phyloP scores from a whole-genome alignment of 1,140 invertebrate species.

The Macrocentrus cingulum region DNA sequence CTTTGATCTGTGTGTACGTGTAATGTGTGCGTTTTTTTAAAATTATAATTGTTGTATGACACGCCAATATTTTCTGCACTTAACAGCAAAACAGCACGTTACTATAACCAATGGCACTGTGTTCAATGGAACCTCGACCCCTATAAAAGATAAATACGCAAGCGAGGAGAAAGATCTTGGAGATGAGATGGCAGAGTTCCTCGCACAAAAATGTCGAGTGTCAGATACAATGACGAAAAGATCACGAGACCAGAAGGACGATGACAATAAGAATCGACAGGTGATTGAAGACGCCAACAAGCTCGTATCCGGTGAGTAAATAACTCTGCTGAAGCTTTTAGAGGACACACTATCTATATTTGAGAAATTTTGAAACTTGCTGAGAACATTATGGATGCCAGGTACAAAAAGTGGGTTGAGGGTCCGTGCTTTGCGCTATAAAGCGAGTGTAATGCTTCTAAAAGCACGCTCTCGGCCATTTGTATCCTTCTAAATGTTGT shows the following conservation, averaged over 20 bases:
- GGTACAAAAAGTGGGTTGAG: slow-evolving; percentile 45
- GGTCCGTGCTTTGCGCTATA: slow-evolving; percentile 47
- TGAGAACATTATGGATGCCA: too few relatives aligned
- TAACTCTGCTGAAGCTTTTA: neutral
- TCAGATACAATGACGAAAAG: slow-evolving; percentile 52
- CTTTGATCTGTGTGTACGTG: too few relatives aligned
- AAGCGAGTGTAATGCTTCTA: slow-evolving; percentile 6
- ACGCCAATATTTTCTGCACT: slow-evolving; percentile 43
- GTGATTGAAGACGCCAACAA: slow-evolving; percentile 54
- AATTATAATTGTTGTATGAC: slow-evolving; percentile 6
- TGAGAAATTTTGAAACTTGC: too few relatives aligned
- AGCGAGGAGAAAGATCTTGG: slow-evolving; percentile 57
- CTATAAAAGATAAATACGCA: slow-evolving; percentile 58
- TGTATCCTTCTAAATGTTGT: slow-evolving; percentile 19
- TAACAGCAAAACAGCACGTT: slow-evolving; percentile 56
- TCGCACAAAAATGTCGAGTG: slow-evolving; percentile 51
- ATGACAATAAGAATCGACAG: slow-evolving; percentile 53
- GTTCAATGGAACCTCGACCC: slow-evolving; percentile 58
- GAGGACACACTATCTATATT: too few relatives aligned
- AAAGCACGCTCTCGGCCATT: slow-evolving; percentile 5
- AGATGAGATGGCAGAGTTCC: slow-evolving; percentile 55
- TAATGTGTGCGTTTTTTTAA: slow-evolving; percentile 3
- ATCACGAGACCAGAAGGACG: slow-evolving; percentile 44
- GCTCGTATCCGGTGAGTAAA: slow-evolving; percentile 55
- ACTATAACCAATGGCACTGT: slow-evolving; percentile 58